Conservation (phyloP, 1,140 invertebrate species). For the Cyclina sinensis region DNA sequence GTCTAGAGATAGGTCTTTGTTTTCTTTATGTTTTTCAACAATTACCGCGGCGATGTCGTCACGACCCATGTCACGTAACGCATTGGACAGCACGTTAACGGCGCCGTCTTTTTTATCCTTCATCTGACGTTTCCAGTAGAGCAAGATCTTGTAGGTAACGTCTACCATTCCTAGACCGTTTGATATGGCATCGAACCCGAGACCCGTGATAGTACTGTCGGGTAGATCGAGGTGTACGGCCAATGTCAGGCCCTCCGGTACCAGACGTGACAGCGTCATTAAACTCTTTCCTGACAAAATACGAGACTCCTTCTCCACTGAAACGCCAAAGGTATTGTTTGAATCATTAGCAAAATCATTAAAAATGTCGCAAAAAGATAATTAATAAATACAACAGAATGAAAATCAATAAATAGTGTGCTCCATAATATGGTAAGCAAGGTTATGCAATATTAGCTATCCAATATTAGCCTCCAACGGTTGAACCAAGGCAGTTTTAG, state of each 20-base stretch:
- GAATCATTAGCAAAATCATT: no score
- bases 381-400: no score
- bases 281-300: conserved; percentile 83
- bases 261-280: conserved; percentile 79
- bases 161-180: conserved; percentile 83
- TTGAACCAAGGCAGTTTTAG: no score
- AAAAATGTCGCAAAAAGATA: no score
- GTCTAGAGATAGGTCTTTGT: conserved; percentile 81
- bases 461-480: no score
- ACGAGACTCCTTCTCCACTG: conserved; percentile 84
- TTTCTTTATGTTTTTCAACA: conserved; percentile 76
- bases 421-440: no score
- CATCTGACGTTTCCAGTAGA: conserved; percentile 84
- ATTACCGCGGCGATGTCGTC: conserved; percentile 79
- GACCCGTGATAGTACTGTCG: conserved; percentile 85
- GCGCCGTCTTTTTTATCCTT: conserved; percentile 81
- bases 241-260: conserved; percentile 84
- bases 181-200: conserved; percentile 86
- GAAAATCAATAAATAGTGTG: no score
- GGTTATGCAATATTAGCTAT: no score
- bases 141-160: conserved; percentile 85
- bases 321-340: no score
- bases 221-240: conserved; percentile 85
- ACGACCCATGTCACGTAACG: conserved; percentile 81
- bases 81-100: conserved; percentile 77